A percentile compares a stretch with the other conserved stretches of the same genome.
Evolutionary conservation across 2,888 invertebrate species (phyloP).

Genomic region (Meta bourneti): DNA sequence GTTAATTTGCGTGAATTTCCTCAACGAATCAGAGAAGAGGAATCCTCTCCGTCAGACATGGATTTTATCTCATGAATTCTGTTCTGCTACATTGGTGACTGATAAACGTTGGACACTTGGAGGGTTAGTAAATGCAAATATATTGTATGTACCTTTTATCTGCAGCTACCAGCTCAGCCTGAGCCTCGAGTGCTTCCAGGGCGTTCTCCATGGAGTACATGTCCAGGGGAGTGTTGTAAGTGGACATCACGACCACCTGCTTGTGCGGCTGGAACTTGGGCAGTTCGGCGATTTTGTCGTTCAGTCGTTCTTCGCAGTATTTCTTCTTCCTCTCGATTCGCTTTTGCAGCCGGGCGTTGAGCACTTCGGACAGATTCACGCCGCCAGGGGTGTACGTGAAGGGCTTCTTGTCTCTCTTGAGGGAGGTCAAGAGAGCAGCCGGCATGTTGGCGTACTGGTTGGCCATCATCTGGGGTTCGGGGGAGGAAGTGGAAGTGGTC

Average conservation of each 20-base stretch:
- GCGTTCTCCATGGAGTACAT: constrained; percentile 80
- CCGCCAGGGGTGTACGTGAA: constrained; percentile 98
- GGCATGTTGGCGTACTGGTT: constrained; percentile 82
- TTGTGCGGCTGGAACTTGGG: constrained; percentile 81
- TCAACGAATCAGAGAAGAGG: too few species aligned
- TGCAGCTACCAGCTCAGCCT: constrained; percentile 77
- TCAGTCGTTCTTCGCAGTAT: constrained; percentile 81
- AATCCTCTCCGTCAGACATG: too few species aligned
- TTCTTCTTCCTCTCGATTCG: constrained; percentile 87
- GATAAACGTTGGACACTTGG: too few species aligned
- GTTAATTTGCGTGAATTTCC: too few species aligned
- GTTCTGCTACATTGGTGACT: too few species aligned
- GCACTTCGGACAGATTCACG: constrained; percentile 92
- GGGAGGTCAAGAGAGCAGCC: constrained; percentile 92
- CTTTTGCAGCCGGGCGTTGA: constrained; percentile 92
- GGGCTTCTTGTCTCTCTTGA: constrained; percentile 95
- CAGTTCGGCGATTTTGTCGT: constrained; percentile 81
- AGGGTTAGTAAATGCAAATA: too few species aligned
- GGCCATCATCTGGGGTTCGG: constrained; percentile 52
- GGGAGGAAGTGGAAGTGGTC: constrained; percentile 48
- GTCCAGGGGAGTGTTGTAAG: constrained; percentile 80
- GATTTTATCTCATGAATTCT: too few species aligned
- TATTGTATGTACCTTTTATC: constrained; percentile 53
- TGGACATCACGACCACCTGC: constrained; percentile 78
- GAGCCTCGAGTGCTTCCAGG: constrained; percentile 78